These are phyloP conservation scores for Epirrhoe alternata DNA, from an alignment of 2,888 invertebrate species.

Conservation along the genomic window DNA sequence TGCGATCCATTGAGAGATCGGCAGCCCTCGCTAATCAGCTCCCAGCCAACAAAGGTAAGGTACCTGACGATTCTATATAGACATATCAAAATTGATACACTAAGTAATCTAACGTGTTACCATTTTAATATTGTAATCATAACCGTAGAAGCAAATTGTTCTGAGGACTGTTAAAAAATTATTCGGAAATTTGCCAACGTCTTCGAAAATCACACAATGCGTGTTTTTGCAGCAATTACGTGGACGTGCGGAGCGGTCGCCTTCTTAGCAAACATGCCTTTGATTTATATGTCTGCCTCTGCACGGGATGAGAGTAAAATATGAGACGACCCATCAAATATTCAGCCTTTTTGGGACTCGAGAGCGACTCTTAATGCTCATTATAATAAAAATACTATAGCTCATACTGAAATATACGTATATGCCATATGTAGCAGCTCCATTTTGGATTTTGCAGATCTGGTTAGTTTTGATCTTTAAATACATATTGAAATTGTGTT, in stretches of 20 bases:
- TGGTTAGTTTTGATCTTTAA: conserved; percentile 31
- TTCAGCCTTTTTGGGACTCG: conserved; percentile 75
- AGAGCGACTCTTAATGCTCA: conserved; percentile 74
- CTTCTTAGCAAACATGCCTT: conserved; percentile 74
- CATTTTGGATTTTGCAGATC: conserved; percentile 61
- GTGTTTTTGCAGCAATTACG: conserved; percentile 83
- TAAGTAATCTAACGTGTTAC: conserved; percentile 18
- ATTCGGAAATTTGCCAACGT: conserved; percentile 81
- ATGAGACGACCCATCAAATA: conserved; percentile 80
- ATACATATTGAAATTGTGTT: neutral
- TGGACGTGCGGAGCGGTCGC: conserved; percentile 75
- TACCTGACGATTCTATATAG: conserved; percentile 50
- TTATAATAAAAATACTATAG: conserved; percentile 83
- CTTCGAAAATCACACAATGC: conserved; percentile 76
- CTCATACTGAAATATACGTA: conserved; percentile 72
- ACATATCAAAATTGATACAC: conserved; percentile 34
- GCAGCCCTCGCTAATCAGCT: conserved; percentile 74
- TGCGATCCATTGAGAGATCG: conserved; percentile 75
- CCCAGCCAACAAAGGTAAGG: conserved; percentile 59
- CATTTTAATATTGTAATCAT: conserved; percentile 19
- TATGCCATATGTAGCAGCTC: conserved; percentile 51
- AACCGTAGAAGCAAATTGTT: conserved; percentile 16
- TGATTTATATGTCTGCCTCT: conserved; percentile 81
- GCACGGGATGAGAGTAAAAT: conserved; percentile 75
- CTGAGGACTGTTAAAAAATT: conserved; percentile 54